Percentiles rank a stretch among this genome's conserved stretches.
These are phyloP conservation scores for Chrysolina haemoptera DNA, from an alignment of 2,888 invertebrate species.

Conservation along the genomic window DNA sequence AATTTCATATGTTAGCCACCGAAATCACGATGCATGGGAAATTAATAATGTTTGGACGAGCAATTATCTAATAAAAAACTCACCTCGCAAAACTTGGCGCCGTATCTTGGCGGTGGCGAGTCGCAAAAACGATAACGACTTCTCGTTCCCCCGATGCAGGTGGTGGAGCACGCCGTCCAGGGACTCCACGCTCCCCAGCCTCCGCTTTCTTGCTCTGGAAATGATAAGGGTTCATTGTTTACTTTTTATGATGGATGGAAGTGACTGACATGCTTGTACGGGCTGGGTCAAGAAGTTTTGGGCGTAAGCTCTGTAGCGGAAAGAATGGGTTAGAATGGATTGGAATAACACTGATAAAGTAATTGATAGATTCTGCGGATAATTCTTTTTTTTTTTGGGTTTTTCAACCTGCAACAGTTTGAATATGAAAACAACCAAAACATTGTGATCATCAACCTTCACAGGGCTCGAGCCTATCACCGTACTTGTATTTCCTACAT, in stretches of 20 bases:
- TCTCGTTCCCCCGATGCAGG: slow-evolving; percentile 83
- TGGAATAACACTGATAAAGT: no score
- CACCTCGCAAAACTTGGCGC: slow-evolving; percentile 91
- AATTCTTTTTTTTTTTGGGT: no score
- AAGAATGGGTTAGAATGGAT: neutral
- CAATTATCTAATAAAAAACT: slow-evolving; percentile 45
- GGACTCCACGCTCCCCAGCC: slow-evolving; percentile 86
- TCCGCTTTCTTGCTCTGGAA: slow-evolving; percentile 81
- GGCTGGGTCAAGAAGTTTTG: neutral
- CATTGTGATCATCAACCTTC: no score
- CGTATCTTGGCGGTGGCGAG: slow-evolving; percentile 89
- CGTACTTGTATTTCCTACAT: no score
- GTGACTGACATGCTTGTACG: neutral
- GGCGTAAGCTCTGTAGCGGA: neutral
- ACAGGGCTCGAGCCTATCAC: no score
- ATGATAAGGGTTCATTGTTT: slow-evolving; percentile 25
- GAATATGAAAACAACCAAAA: no score
- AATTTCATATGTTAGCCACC: no score
- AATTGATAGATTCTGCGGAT: no score
- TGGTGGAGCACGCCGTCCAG: slow-evolving; percentile 89
- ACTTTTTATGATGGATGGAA: neutral
- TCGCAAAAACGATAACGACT: slow-evolving; percentile 91
- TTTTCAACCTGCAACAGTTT: no score
- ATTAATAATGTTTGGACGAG: slow-evolving; percentile 4
- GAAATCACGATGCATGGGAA: neutral